A percentile compares a stretch with the other conserved stretches of the same genome.
phyloP scores from a whole-genome alignment of 1,140 invertebrate species.

The Euura lappo region DNA sequence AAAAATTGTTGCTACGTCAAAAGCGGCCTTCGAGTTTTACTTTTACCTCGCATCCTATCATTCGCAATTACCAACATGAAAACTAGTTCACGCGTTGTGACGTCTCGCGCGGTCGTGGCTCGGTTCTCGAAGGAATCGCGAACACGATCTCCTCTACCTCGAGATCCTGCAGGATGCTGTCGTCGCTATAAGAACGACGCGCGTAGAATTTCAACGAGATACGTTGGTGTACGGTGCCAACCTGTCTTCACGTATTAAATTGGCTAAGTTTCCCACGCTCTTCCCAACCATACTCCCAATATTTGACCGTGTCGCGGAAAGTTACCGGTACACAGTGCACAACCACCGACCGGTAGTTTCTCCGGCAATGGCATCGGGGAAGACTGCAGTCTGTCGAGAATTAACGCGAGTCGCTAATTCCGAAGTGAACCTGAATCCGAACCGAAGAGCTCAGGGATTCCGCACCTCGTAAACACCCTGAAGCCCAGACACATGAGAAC shows the following conservation, averaged over 20 bases:
- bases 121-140: background rate
- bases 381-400: background rate
- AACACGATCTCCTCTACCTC: background rate
- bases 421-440: background rate
- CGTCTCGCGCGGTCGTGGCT: background rate
- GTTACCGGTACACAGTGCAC: background rate
- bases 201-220: slow-evolving; percentile 5
- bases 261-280: slow-evolving; percentile 5
- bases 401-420: background rate
- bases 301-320: background rate
- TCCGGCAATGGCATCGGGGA: background rate
- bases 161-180: background rate
- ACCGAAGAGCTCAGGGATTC: background rate
- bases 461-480: slow-evolving; percentile 1
- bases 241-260: slow-evolving; percentile 3
- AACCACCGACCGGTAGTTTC: too few species aligned
- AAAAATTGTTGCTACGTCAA: background rate
- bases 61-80: background rate
- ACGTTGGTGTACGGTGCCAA: background rate
- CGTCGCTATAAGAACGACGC: background rate
- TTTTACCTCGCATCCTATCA: background rate
- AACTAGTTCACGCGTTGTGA: background rate
- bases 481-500: background rate
- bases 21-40: background rate
- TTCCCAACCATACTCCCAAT: background rate